Evolutionary conservation across 2,113 vertebrate species (phyloP), one percentile per base, ranked within the genome.

Genomic region (Formicarius rufipectus): DNA sequence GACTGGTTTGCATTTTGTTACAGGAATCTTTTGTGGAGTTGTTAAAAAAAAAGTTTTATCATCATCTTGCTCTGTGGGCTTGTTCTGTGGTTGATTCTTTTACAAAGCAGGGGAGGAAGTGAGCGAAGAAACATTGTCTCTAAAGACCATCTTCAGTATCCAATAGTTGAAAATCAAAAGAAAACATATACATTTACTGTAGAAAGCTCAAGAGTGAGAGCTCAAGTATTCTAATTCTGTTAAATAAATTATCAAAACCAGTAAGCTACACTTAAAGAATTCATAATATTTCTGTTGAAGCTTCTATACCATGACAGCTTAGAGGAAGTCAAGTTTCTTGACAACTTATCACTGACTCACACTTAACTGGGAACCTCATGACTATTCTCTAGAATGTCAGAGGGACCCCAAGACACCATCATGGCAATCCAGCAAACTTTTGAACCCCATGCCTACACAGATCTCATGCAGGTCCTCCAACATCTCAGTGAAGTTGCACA

Each of bases 231-330:
- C 69, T 4, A 78, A 31, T 78, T 89, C 39, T 82, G 53, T 64
- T 87, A 75, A 95, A 91, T 86, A 87, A 95, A 39, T 88, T 66
- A 88, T 73, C 62, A 86, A 92, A 92, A 66, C 5, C 30, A 87
- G 35, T 39, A 83, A 64, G 14, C 30, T 58, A 52, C 10, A 39
- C n/a, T 76, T 40, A 37, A 79, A 68, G 82, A 88, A 93, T 52
- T 55, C 27, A 52, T 76, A 44, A 50, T 67, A 52, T 27, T 94
- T 72, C 40, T 73, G 22, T 37, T 88, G 53, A 87, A 87, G 24
- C 37, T n/a, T 80, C 37, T 66, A 3, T 10, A 71, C 13, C n/a
- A 50, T 15, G 14, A 84, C 19, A 83, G 10, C 14, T 56, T 6
- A 56, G 40, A 86, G 37, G 18, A 87, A 55, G 12, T 27, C 53